phyloP scores from a whole-genome alignment of 2,888 invertebrate genomes.

The Cylindroiulus punctatus region DNA sequence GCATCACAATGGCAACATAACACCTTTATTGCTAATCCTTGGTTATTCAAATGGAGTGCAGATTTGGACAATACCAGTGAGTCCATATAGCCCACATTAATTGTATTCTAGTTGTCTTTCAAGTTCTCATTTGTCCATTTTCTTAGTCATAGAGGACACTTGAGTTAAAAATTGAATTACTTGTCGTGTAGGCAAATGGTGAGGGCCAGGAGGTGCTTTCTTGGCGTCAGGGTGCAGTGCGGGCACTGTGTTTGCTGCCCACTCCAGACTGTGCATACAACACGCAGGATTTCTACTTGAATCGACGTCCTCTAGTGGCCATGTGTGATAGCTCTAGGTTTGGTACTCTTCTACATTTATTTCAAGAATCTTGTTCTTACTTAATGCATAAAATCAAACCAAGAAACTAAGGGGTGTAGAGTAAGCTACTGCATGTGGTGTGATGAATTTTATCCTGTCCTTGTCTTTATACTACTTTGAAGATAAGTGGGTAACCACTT shows the following conservation, averaged over 20 bases:
- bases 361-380: too few relatives aligned
- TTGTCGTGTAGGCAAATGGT: constrained; percentile 73
- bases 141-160: background rate
- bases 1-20: constrained; percentile 70
- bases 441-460: too few relatives aligned
- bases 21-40: constrained; percentile 84
- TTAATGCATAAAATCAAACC: too few relatives aligned
- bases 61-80: constrained; percentile 68
- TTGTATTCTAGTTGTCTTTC: background rate
- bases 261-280: constrained; percentile 72
- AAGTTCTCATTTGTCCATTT: background rate
- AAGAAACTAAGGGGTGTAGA: too few relatives aligned
- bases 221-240: constrained; percentile 90
- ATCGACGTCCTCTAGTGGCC: constrained; percentile 88
- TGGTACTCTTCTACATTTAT: background rate
- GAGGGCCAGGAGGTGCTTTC: constrained; percentile 95
- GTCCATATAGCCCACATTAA: constrained; percentile 58
- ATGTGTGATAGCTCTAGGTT: constrained; percentile 85
- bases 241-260: constrained; percentile 83
- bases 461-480: too few relatives aligned
- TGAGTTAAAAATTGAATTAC: background rate
- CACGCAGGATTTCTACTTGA: constrained; percentile 76
- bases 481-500: background rate
- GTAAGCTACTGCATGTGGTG: too few relatives aligned
- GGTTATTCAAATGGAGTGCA: constrained; percentile 89